Base-by-base conservation (phyloP, 2,888 invertebrate species). In the Liposcelis brunnea region DNA sequence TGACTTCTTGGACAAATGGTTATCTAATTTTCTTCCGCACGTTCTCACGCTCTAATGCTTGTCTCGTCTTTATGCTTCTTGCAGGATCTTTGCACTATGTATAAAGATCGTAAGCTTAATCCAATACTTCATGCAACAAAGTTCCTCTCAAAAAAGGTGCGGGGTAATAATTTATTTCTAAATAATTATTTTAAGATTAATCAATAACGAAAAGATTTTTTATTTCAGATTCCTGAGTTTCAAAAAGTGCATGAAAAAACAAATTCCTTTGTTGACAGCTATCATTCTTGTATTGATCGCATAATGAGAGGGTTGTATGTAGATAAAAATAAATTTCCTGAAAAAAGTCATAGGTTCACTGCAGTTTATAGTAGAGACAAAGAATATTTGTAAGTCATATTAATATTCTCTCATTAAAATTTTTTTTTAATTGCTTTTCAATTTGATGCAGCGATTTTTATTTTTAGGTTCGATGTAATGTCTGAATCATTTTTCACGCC, bases 321-420 rank as follows among this genome's bases (percentile, higher is more conserved):
- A 1, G 80, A 90, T 59, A 71, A 72, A 12, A 60, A 64, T 0
- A 67, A 73, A 55, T 85, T 91, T 60, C 89, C 89, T 0, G 75
- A 77, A 49, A 74, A 78, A 55, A 74, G 75, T 46, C 81, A 85
- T 54, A 72, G 80, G 45, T 84, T 89, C 55, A 87, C 89, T 19
- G 86, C 89, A 33, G 80, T 87, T 47, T 94, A 87, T 63, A 82
- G 83, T 51, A 75, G 86, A 53, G 90, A 91, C 59, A 87, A 86
- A 62, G 86, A 90, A 64, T 93, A 91, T 64, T 70, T 94, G 81
- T 87, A 65, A 78, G 83, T 74, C 49, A 18, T 26, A 48, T 43
- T 43, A 44, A 34, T 8, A 44, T 36, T 35, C 32, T 44, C 3
- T 43, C 21, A 21, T 34, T 33, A 37, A 31, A 43, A 15, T 14